A percentile compares a stretch with the other conserved stretches of the same genome.
Conservation (phyloP, 2,797 vertebrate genomes). For the Ambastaia sidthimunki region DNA sequence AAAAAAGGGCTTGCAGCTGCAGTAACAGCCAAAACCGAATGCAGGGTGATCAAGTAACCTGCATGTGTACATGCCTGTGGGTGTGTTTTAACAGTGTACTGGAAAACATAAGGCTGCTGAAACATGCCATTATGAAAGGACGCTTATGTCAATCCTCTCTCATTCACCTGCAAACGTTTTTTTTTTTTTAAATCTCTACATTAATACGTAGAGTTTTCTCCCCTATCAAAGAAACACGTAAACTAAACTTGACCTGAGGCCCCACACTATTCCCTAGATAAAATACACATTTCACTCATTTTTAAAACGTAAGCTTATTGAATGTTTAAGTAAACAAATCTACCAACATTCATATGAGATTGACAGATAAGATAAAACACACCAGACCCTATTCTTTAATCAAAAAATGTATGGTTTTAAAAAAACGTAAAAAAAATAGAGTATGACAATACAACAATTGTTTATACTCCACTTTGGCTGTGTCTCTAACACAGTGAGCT, state of each 20-base stretch:
- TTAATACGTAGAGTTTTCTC: not conserved
- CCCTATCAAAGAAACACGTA: not conserved
- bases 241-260: slow-evolving; percentile 18
- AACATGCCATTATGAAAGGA: not conserved
- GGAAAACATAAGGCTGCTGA: not conserved
- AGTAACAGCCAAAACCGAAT: slow-evolving; percentile 60
- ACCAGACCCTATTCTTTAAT: not conserved
- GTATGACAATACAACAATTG: not conserved
- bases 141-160: not conserved
- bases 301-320: not conserved
- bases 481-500: not conserved
- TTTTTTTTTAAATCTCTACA: not conserved
- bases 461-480: not conserved
- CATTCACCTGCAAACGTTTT: not conserved
- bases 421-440: not conserved
- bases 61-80: slow-evolving; percentile 7
- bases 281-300: not conserved
- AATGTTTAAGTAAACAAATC: not conserved
- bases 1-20: slow-evolving; percentile 69
- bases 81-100: slow-evolving; percentile 6
- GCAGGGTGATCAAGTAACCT: slow-evolving; percentile 37
- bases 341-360: not conserved
- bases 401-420: not conserved
- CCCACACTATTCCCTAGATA: not conserved
- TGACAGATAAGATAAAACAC: not conserved